Percentiles rank a stretch among this genome's conserved stretches.
Conservation (phyloP, 92 coral and sea anemone species). For the Diadumene lineata region DNA sequence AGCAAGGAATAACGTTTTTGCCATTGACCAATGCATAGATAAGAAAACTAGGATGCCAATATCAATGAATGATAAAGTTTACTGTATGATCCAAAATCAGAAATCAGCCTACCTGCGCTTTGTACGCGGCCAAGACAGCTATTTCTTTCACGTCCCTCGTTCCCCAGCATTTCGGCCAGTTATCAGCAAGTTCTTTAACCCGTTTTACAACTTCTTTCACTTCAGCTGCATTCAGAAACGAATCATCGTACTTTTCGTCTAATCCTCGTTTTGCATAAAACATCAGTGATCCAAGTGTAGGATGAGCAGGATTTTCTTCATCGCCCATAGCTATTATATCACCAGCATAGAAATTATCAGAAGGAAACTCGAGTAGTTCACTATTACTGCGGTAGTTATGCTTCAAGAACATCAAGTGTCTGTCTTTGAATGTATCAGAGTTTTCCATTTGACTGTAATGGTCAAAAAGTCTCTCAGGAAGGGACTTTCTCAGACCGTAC, state of each 20-base stretch:
- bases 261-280: conserved; percentile 73
- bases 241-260: conserved; percentile 67
- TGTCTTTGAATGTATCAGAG: not conserved
- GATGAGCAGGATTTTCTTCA: conserved; percentile 62
- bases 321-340: conserved; percentile 63
- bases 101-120: conserved; percentile 61
- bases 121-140: conserved; percentile 70
- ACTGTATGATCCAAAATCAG: not conserved
- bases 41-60: too few relatives aligned
- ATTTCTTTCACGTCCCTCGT: conserved; percentile 49
- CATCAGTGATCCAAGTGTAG: conserved; percentile 61
- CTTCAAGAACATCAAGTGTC: conserved; percentile 66
- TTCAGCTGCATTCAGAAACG: conserved; percentile 74
- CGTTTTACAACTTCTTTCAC: conserved; percentile 60
- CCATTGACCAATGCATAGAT: too few relatives aligned
- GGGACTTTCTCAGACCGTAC: conserved; percentile 69
- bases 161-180: conserved; percentile 83
- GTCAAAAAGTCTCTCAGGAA: conserved; percentile 85
- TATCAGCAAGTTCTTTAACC: conserved; percentile 54
- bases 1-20: too few relatives aligned
- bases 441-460: conserved; percentile 38
- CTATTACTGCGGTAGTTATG: conserved; percentile 90
- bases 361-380: conserved; percentile 78
- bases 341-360: conserved; percentile 74
- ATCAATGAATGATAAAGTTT: too few relatives aligned